A percentile compares a stretch with the other conserved stretches of the same genome.
phyloP scores from a whole-genome alignment of 1,140 invertebrate species.

The Trichoplusia ni region DNA sequence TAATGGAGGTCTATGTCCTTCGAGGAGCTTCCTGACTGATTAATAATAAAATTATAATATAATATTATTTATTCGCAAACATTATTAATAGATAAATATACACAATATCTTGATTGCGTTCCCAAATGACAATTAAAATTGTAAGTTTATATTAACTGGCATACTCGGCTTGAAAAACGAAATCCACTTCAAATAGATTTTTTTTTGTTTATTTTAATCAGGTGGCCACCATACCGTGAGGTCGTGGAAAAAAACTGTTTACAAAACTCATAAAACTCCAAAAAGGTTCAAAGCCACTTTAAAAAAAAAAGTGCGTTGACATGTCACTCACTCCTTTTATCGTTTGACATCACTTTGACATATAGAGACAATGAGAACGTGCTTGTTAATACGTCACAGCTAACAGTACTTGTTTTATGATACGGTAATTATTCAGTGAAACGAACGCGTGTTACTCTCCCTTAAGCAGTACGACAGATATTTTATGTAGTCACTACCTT shows the following conservation, averaged over 20 bases:
- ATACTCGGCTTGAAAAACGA: not conserved
- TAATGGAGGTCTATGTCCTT: too few relatives aligned
- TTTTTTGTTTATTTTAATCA: too few relatives aligned
- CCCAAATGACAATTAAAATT: not conserved
- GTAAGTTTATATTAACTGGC: not conserved
- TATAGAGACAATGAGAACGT: conserved; percentile 2
- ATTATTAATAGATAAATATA: too few relatives aligned
- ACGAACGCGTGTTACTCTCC: not conserved
- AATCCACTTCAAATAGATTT: not conserved
- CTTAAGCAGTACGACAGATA: not conserved
- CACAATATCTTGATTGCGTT: not conserved
- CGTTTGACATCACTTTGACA: not conserved
- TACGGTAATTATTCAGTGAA: not conserved
- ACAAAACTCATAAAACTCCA: not conserved
- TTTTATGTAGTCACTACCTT: not conserved
- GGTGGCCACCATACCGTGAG: not conserved
- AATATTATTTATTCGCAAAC: too few relatives aligned
- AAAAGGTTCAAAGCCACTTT: conserved; percentile 16
- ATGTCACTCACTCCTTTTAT: not conserved
- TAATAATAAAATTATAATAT: too few relatives aligned
- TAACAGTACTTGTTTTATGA: conserved; percentile 4
- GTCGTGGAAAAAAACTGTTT: not conserved
- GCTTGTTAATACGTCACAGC: not conserved
- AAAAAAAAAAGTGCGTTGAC: conserved; percentile 10
- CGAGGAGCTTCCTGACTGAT: too few relatives aligned